Conservation (phyloP, 2,888 invertebrate species). For the Eristalinus aeneus region DNA sequence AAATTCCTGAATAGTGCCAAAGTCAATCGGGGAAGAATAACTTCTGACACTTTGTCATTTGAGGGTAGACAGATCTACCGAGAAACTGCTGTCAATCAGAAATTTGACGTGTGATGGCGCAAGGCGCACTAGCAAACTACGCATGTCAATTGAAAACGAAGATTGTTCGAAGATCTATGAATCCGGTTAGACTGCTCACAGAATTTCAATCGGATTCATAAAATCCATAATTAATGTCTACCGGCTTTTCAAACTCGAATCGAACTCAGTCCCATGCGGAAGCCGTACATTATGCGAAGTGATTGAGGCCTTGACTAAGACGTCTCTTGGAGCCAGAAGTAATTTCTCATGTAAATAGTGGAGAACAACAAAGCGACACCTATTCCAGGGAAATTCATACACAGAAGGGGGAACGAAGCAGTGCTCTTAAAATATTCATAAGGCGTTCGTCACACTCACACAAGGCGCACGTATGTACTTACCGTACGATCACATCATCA, state of each 20-base stretch:
- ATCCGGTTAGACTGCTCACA: background rate
- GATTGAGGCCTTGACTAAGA: conserved; percentile 8
- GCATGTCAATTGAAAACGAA: background rate
- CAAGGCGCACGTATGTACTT: background rate
- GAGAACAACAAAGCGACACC: background rate
- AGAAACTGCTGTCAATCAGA: background rate
- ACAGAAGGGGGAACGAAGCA: background rate
- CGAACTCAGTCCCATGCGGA: conserved; percentile 20
- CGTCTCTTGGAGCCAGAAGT: conserved; percentile 19
- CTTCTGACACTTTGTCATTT: background rate
- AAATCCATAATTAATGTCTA: background rate
- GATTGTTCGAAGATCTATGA: background rate
- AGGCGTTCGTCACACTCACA: conserved; percentile 3
- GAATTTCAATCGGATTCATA: background rate
- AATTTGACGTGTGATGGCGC: background rate
- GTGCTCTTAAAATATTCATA: conserved; percentile 27
- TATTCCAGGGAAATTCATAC: background rate
- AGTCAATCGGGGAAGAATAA: background rate
- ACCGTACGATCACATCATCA: conserved; percentile 5
- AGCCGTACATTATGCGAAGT: background rate
- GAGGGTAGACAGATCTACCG: background rate
- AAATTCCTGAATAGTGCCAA: background rate
- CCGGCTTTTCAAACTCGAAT: background rate
- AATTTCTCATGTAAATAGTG: conserved; percentile 38
- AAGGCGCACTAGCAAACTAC: background rate